Conservation (phyloP, 2,113 vertebrate species). For the Aptenodytes forsteri region DNA sequence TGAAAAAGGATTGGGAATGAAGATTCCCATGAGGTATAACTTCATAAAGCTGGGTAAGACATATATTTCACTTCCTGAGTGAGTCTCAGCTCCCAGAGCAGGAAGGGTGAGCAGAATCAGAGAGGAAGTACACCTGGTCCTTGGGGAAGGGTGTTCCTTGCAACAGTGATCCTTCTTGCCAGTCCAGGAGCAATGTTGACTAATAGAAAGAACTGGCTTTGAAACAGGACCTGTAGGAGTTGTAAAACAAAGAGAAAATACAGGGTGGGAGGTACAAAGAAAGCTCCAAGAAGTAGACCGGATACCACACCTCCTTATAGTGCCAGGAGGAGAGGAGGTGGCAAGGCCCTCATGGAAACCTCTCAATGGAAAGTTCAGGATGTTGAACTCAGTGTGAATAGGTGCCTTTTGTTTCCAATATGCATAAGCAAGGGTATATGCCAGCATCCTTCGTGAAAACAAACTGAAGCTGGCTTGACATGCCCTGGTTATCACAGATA, state of each 20-base stretch:
- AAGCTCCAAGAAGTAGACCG: background rate
- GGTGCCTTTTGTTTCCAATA: background rate
- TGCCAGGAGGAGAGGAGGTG: background rate
- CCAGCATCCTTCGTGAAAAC: background rate
- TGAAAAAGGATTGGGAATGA: background rate
- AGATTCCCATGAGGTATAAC: background rate
- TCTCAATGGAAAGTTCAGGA: background rate
- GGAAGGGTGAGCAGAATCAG: background rate
- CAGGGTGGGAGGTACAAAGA: background rate
- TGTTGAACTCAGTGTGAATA: background rate
- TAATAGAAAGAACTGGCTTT: background rate
- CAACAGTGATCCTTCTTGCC: background rate
- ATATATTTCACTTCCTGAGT: background rate
- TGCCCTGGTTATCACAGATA: background rate
- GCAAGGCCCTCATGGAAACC: background rate
- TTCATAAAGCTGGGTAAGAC: background rate
- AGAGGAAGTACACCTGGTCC: background rate
- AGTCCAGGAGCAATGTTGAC: background rate
- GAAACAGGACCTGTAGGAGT: background rate
- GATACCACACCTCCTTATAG: background rate
- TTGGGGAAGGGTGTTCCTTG: constrained; percentile 29
- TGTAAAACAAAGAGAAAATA: background rate
- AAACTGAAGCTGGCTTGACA: background rate
- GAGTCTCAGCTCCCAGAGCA: background rate
- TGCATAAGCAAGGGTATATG: background rate